Evolutionary conservation across 2,797 vertebrate species (phyloP).

Genomic region (Aldrovandia affinis): DNA sequence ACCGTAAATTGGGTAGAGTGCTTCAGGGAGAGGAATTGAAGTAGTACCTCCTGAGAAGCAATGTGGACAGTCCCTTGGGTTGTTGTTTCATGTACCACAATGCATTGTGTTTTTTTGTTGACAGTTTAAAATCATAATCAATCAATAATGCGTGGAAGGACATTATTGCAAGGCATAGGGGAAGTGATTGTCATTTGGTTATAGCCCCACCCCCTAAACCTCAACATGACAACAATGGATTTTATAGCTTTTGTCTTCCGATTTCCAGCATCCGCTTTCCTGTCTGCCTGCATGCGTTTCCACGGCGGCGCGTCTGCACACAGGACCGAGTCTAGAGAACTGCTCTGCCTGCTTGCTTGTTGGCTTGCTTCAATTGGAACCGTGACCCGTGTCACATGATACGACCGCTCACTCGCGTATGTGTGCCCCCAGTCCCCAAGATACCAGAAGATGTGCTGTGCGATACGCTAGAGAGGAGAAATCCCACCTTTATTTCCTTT

Average conservation of each 20-base stretch:
- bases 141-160: not conserved
- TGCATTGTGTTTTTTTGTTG: not conserved
- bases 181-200: not conserved
- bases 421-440: not conserved
- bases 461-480: not conserved
- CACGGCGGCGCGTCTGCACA: not conserved
- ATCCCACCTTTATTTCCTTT: not conserved
- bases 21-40: constrained; percentile 3
- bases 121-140: not conserved
- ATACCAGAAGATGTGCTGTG: not conserved
- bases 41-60: constrained; percentile 23
- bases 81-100: not conserved
- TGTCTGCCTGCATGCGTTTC: not conserved
- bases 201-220: not conserved
- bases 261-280: not conserved
- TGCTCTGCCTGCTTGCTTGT: no score
- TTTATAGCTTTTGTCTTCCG: not conserved
- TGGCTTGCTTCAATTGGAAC: not conserved
- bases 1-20: not conserved
- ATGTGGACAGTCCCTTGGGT: not conserved
- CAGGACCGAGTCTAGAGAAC: no score
- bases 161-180: not conserved
- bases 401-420: not conserved
- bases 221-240: not conserved
- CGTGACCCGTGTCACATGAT: not conserved